Conservation (phyloP, 2,888 invertebrate genomes). For the Deilephila elpenor region DNA sequence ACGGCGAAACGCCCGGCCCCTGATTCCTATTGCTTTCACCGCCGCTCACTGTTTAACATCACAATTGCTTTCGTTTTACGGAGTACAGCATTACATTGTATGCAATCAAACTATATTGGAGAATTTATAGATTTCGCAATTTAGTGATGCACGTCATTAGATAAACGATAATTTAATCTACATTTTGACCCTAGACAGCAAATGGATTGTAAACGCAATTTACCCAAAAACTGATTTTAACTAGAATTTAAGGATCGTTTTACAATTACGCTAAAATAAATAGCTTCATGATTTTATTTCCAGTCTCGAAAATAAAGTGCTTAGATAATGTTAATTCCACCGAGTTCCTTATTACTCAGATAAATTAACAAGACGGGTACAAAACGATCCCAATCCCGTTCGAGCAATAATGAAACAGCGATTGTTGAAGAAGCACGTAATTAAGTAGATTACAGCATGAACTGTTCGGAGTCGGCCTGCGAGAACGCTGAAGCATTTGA, state of each 20-base stretch:
- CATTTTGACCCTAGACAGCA: too few species aligned
- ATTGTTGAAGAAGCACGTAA: slow-evolving; percentile 32
- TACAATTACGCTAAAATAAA: neutral
- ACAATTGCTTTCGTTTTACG: neutral
- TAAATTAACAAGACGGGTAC: slow-evolving; percentile 1
- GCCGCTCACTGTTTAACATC: neutral
- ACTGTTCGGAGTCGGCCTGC: slow-evolving; percentile 26
- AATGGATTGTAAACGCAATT: too few species aligned
- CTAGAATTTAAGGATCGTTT: too few species aligned
- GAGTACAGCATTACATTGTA: neutral
- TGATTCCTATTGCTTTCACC: slow-evolving; percentile 38
- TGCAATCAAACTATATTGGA: neutral
- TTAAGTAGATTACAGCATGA: slow-evolving; percentile 32
- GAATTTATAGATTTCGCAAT: neutral
- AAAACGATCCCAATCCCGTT: slow-evolving; percentile 8
- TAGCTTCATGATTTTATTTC: neutral
- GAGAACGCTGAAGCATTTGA: slow-evolving; percentile 44
- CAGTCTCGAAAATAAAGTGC: neutral
- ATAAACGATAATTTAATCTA: too few species aligned
- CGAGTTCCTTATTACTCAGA: neutral
- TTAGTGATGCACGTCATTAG: too few species aligned
- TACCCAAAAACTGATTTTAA: too few species aligned
- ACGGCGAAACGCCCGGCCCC: slow-evolving; percentile 54
- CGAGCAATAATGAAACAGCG: neutral
- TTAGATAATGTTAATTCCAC: neutral